phyloP scores from a whole-genome alignment of 2,113 vertebrate genomes.

The Menura novaehollandiae region DNA sequence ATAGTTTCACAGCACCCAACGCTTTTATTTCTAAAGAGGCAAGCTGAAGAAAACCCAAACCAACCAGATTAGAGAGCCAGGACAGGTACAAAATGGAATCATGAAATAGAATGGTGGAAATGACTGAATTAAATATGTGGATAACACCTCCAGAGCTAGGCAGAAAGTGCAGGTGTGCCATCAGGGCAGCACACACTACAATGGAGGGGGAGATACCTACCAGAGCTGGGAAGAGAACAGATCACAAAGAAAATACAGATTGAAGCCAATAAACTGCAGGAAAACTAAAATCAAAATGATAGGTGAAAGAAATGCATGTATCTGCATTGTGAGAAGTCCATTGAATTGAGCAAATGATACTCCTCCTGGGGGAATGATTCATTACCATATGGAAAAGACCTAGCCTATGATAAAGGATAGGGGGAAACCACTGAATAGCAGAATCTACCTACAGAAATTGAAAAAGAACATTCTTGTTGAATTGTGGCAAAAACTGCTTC shows the following conservation, averaged over 20 bases:
- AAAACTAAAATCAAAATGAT: constrained; percentile 50
- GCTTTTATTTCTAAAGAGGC: not conserved
- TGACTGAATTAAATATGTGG: constrained; percentile 6
- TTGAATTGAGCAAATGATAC: constrained; percentile 38
- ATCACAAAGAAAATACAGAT: constrained; percentile 1
- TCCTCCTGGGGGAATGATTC: constrained; percentile 44
- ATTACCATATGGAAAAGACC: constrained; percentile 49
- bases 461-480: constrained; percentile 16
- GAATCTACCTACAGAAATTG: constrained; percentile 19
- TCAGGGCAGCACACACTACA: not conserved
- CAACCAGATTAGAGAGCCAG: not conserved
- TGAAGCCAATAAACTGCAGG: constrained; percentile 23
- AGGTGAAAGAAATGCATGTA: constrained; percentile 34
- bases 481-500: constrained; percentile 16
- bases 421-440: constrained; percentile 8
- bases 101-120: not conserved
- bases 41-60: constrained; percentile 32
- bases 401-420: constrained; percentile 4
- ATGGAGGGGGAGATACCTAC: not conserved
- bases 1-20: not conserved
- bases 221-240: not conserved
- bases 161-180: not conserved
- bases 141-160: not conserved
- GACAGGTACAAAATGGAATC: not conserved
- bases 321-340: constrained; percentile 40